Percentiles rank a stretch among this genome's conserved stretches.
Conservation (phyloP, 2,888 invertebrate species). For the Volucella zonaria region DNA sequence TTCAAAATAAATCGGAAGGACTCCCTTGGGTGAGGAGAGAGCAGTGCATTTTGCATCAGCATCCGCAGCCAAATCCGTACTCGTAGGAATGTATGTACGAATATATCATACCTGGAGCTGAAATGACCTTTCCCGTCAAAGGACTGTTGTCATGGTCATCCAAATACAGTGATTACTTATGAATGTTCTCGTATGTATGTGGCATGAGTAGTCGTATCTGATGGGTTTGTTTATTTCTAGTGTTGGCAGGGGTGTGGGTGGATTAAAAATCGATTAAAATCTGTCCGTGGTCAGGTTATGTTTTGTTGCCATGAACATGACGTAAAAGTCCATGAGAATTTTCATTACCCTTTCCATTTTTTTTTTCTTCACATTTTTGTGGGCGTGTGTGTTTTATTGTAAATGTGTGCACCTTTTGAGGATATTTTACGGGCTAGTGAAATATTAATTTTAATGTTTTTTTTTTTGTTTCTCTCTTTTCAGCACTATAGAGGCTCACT, state of each 20-base stretch:
- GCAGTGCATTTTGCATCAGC: slow-evolving; percentile 8
- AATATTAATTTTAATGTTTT: slow-evolving; percentile 47
- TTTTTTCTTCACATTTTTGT: slow-evolving; percentile 1
- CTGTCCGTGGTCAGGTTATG: neutral
- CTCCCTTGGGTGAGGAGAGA: neutral
- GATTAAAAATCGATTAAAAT: slow-evolving; percentile 63
- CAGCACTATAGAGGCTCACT: slow-evolving; percentile 96
- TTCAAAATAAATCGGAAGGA: neutral
- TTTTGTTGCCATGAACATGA: slow-evolving; percentile 7
- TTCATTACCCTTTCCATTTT: slow-evolving; percentile 40
- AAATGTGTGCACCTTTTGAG: neutral
- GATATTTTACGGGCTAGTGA: slow-evolving; percentile 22
- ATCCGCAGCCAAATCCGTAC: no score
- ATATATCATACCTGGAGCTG: no score
- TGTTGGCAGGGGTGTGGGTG: slow-evolving; percentile 18
- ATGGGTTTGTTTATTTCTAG: slow-evolving; percentile 36
- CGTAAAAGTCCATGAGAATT: slow-evolving; percentile 46
- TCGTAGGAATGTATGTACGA: no score
- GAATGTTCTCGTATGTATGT: neutral
- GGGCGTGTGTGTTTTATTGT: neutral
- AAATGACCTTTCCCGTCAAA: neutral
- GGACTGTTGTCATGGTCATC: neutral
- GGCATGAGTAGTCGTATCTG: slow-evolving; percentile 25
- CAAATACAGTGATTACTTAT: neutral
- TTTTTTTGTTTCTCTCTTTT: slow-evolving; percentile 77